These are phyloP conservation scores for Ptiloglossa arizonensis DNA, from an alignment of 1,140 invertebrate species.

Conservation along the genomic window DNA sequence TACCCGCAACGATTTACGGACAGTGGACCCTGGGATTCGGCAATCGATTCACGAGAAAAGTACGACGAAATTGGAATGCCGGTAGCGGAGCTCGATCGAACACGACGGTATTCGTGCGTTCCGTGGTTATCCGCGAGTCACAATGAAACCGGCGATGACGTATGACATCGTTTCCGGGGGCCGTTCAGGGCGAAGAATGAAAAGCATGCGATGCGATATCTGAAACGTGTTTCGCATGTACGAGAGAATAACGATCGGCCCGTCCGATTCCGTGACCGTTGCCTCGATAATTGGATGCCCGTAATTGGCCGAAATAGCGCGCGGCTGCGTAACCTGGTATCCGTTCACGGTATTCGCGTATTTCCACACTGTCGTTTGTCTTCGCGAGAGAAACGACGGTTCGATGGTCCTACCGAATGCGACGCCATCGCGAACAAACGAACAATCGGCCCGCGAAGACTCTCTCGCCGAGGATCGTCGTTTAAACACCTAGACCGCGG, in stretches of 20 bases:
- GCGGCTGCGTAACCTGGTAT: constrained; percentile 37
- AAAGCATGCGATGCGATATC: constrained; percentile 66
- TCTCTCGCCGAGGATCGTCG: no score
- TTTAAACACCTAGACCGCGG: no score
- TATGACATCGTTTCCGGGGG: constrained; percentile 54
- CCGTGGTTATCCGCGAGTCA: constrained; percentile 53
- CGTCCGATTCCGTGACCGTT: constrained; percentile 30
- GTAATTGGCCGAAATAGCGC: constrained; percentile 68
- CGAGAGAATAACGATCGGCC: constrained; percentile 58
- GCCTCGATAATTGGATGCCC: constrained; percentile 69
- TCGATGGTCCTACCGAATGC: not conserved
- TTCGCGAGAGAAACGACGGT: not conserved
- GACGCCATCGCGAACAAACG: no score
- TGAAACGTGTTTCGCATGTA: constrained; percentile 66
- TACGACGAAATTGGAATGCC: constrained; percentile 61
- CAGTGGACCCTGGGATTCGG: not conserved
- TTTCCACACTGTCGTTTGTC: constrained; percentile 21
- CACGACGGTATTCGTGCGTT: constrained; percentile 49
- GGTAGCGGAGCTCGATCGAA: constrained; percentile 45
- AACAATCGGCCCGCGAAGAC: no score
- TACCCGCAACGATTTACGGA: constrained; percentile 50
- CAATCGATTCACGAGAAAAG: constrained; percentile 58
- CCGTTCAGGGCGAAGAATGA: constrained; percentile 55
- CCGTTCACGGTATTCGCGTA: constrained; percentile 31
- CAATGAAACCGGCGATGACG: constrained; percentile 66